Percentiles rank a stretch among this genome's conserved stretches.
Evolutionary conservation across 2,113 vertebrate species (phyloP).

Genomic region (Tiliqua scincoides): DNA sequence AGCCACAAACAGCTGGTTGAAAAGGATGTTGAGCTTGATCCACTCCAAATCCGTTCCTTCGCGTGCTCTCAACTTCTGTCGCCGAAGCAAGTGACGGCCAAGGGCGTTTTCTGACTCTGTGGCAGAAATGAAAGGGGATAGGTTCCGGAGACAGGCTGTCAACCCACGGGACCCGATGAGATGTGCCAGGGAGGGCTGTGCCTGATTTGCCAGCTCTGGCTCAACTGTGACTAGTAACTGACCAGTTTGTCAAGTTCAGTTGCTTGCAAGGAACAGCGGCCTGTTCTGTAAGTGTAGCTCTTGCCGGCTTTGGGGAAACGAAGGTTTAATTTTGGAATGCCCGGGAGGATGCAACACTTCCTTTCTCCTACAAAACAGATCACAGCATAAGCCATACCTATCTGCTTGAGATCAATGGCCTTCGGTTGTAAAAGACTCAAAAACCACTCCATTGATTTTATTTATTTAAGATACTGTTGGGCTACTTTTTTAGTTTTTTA

Average conservation of each 20-base stretch:
- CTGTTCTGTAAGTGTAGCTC: not conserved
- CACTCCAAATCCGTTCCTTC: constrained; percentile 20
- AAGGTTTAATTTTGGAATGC: not conserved
- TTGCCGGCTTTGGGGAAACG: not conserved
- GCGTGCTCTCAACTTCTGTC: not conserved
- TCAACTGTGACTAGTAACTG: not conserved
- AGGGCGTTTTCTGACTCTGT: constrained; percentile 14
- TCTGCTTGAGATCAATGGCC: not conserved
- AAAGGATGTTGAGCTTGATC: constrained; percentile 11
- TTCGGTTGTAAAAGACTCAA: not conserved
- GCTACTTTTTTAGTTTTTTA: no score
- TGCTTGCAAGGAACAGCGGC: not conserved
- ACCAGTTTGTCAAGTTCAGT: not conserved
- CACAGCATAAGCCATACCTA: not conserved
- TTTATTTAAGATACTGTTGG: no score
- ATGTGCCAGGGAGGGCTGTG: not conserved
- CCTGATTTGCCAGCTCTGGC: not conserved
- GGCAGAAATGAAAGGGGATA: constrained; percentile 18
- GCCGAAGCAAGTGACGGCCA: not conserved
- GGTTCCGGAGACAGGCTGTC: not conserved
- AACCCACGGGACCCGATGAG: not conserved
- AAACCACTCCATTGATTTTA: not conserved
- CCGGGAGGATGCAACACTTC: not conserved
- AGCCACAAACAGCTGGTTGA: constrained; percentile 35
- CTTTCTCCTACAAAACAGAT: not conserved